Conservation (phyloP, 2,113 vertebrate genomes). For the Leuciscus idus region DNA sequence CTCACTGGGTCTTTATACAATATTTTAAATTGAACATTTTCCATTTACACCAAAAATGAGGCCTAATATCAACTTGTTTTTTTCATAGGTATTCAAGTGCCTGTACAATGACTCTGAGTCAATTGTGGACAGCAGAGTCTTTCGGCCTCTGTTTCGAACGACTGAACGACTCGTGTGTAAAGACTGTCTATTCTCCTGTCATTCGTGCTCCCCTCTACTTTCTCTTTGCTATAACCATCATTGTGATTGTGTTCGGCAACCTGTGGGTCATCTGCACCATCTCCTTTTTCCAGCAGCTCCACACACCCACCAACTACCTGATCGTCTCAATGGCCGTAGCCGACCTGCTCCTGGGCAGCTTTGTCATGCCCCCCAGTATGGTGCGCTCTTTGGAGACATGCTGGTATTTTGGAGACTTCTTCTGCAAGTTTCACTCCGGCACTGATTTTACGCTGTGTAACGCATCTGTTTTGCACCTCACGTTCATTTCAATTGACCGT, state of each 20-base stretch:
- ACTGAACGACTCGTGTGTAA: conserved; percentile 77
- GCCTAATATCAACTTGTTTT: not conserved
- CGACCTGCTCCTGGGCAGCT: conserved; percentile 78
- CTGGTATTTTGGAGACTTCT: conserved; percentile 82
- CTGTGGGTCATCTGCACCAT: conserved; percentile 81
- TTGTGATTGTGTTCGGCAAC: conserved; percentile 80
- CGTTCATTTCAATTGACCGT: conserved; percentile 82
- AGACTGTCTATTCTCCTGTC: conserved; percentile 68
- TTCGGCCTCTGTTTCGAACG: conserved; percentile 68
- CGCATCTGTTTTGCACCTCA: conserved; percentile 81
- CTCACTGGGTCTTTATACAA: not conserved
- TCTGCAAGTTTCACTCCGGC: conserved; percentile 82
- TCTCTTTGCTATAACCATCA: conserved; percentile 73
- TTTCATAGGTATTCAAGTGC: not conserved
- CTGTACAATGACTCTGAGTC: conserved; percentile 45
- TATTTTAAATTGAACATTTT: not conserved
- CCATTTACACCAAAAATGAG: not conserved
- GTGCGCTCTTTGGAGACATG: conserved; percentile 80
- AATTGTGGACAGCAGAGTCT: not conserved
- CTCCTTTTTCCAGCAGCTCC: conserved; percentile 79
- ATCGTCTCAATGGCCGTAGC: conserved; percentile 80
- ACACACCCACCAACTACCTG: conserved; percentile 79
- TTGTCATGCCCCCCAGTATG: conserved; percentile 86
- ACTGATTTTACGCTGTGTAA: conserved; percentile 80
- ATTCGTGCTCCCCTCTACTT: conserved; percentile 73